phyloP scores from a whole-genome alignment of 2,888 invertebrate genomes.

The Rhamnusium bicolor region DNA sequence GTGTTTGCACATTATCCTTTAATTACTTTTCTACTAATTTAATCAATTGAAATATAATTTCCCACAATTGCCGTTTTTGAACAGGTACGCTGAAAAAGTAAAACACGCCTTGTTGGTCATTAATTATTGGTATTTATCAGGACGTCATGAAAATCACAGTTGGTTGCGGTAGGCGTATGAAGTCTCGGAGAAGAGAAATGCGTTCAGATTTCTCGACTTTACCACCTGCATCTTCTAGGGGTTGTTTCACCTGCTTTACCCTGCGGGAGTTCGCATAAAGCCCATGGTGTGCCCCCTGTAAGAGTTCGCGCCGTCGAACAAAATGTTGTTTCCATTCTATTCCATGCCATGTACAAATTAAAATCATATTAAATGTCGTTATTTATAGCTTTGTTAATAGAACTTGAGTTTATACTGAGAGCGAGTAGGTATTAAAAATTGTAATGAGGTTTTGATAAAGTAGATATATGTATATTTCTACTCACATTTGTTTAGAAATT shows the following conservation, averaged over 20 bases:
- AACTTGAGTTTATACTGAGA: not conserved
- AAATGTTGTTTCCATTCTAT: not conserved
- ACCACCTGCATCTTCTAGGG: slow-evolving; percentile 29
- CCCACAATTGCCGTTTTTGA: not conserved
- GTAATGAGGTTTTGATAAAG: not conserved
- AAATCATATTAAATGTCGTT: not conserved
- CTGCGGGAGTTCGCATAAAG: slow-evolving; percentile 16
- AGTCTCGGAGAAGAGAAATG: slow-evolving; percentile 18
- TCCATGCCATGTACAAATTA: not conserved
- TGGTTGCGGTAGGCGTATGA: slow-evolving; percentile 15
- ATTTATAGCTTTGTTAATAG: not conserved
- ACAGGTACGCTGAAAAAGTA: not conserved
- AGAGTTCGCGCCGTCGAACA: slow-evolving; percentile 10
- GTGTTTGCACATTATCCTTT: not conserved
- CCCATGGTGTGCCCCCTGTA: not conserved
- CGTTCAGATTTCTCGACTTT: not conserved
- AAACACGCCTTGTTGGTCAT: slow-evolving; percentile 1
- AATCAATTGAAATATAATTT: not conserved
- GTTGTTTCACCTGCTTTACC: slow-evolving; percentile 24
- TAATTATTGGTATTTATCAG: slow-evolving; percentile 30
- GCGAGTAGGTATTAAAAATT: not conserved
- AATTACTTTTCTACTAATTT: not conserved
- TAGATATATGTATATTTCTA: not conserved
- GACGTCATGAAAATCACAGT: slow-evolving; percentile 9
- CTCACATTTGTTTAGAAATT: not conserved